phyloP scores from a whole-genome alignment of 1,140 invertebrate genomes.

The Theocolax elegans region DNA sequence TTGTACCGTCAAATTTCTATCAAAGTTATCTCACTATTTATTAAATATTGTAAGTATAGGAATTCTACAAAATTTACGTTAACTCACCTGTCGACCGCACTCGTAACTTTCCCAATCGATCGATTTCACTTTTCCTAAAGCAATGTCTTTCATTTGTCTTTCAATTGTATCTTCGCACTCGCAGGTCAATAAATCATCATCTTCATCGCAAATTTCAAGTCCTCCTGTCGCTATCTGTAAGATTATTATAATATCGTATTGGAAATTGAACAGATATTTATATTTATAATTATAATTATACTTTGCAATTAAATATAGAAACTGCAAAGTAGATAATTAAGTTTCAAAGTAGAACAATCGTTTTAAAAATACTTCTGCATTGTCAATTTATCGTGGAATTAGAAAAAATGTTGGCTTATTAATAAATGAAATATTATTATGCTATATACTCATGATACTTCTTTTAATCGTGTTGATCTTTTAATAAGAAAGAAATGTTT shows the following conservation, averaged over 20 bases:
- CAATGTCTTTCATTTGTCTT: background rate
- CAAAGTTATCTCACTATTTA: too few species aligned
- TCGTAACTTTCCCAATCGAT: slow-evolving; percentile 26
- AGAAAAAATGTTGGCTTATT: too few species aligned
- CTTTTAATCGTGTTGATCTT: too few species aligned
- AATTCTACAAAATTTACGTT: background rate
- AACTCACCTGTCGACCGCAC: slow-evolving; percentile 12
- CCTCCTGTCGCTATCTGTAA: slow-evolving; percentile 14
- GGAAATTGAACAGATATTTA: background rate
- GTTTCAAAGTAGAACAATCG: too few species aligned
- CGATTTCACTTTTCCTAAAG: background rate
- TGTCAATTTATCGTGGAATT: too few species aligned
- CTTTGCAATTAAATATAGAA: background rate
- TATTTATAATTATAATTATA: background rate
- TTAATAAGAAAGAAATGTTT: too few species aligned
- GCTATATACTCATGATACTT: too few species aligned
- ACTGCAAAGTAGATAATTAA: too few species aligned
- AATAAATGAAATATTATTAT: too few species aligned
- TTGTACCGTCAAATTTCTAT: too few species aligned
- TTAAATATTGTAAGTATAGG: too few species aligned
- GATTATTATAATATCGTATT: background rate
- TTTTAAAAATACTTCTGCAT: too few species aligned
- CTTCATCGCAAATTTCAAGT: background rate
- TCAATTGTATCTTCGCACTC: background rate
- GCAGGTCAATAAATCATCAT: background rate